Percentiles rank a stretch among this genome's conserved stretches.
These are phyloP conservation scores for Drosophila picticornis DNA, from an alignment of 2,888 invertebrate genomes.

Conservation along the genomic window DNA sequence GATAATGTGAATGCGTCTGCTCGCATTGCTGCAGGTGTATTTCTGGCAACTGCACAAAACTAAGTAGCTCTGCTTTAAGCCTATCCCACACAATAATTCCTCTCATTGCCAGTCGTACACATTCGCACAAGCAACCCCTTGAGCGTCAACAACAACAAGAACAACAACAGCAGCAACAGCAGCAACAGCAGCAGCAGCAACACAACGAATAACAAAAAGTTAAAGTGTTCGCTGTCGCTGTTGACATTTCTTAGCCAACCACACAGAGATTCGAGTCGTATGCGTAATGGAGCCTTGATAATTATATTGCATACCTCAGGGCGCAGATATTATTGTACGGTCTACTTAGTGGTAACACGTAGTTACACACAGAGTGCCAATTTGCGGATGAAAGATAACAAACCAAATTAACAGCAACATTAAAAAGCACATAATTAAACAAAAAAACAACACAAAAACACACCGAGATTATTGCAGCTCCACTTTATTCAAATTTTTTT, in stretches of 20 bases:
- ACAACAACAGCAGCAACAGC: constrained; percentile 1
- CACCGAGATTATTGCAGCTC: constrained; percentile 8
- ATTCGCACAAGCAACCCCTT: constrained; percentile 30
- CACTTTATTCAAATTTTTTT: constrained; percentile 18
- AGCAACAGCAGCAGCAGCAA: constrained; percentile 3
- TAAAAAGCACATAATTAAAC: background rate
- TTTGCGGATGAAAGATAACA: constrained; percentile 5
- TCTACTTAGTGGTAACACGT: constrained; percentile 3
- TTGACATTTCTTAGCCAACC: constrained; percentile 9
- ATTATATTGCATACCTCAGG: constrained; percentile 48
- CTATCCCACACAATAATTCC: constrained; percentile 40
- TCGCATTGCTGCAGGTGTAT: constrained; percentile 32
- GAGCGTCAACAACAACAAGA: constrained; percentile 28
- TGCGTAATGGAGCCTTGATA: constrained; percentile 42
- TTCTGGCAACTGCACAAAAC: constrained; percentile 36
- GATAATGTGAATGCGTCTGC: constrained; percentile 1
- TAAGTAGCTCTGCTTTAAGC: constrained; percentile 49
- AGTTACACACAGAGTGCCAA: constrained; percentile 27
- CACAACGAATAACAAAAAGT: constrained; percentile 16
- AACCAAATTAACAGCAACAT: constrained; percentile 1
- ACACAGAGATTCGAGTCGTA: constrained; percentile 16
- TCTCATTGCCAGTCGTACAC: constrained; percentile 58
- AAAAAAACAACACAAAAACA: background rate
- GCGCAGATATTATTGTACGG: constrained; percentile 5
- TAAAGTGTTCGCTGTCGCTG: constrained; percentile 1